Evolutionary conservation across 1,140 invertebrate genomes (phyloP).

Genomic region (Leptonema lineaticorne): DNA sequence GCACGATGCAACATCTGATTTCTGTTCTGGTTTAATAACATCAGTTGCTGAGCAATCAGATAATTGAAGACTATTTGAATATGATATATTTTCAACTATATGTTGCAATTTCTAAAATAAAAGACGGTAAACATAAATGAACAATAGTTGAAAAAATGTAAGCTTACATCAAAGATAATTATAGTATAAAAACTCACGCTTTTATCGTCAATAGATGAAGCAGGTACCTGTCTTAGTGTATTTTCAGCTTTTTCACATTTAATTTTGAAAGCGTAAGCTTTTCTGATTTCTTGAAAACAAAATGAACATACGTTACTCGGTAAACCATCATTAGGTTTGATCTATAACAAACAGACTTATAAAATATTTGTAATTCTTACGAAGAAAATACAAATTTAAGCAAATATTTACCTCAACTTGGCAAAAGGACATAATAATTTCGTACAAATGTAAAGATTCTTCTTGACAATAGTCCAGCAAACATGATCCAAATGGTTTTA

Average conservation of each 20-base stretch:
- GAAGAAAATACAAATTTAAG: not conserved
- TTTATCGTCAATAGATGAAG: not conserved
- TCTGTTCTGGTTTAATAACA: not conserved
- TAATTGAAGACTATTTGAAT: not conserved
- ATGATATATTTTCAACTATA: not conserved
- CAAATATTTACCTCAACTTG: not conserved
- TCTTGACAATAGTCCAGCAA: not conserved
- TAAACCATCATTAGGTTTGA: slow-evolving; percentile 11
- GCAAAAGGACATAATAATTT: slow-evolving; percentile 10
- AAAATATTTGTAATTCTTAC: not conserved
- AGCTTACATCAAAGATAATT: not conserved
- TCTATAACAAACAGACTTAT: slow-evolving; percentile 9
- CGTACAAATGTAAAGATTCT: slow-evolving; percentile 4
- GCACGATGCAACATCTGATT: not conserved
- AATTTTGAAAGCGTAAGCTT: slow-evolving; percentile 3
- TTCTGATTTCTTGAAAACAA: slow-evolving; percentile 6
- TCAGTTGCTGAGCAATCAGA: not conserved
- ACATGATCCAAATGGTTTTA: not conserved
- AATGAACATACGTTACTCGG: not conserved
- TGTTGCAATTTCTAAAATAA: not conserved
- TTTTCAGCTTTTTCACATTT: slow-evolving; percentile 23
- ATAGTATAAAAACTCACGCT: not conserved
- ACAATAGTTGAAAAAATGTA: not conserved
- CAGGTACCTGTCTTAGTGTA: not conserved
- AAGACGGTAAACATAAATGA: not conserved